Percentiles rank a stretch among this genome's conserved stretches.
phyloP scores from a whole-genome alignment of 2,888 invertebrate genomes.

The Agrochola litura region DNA sequence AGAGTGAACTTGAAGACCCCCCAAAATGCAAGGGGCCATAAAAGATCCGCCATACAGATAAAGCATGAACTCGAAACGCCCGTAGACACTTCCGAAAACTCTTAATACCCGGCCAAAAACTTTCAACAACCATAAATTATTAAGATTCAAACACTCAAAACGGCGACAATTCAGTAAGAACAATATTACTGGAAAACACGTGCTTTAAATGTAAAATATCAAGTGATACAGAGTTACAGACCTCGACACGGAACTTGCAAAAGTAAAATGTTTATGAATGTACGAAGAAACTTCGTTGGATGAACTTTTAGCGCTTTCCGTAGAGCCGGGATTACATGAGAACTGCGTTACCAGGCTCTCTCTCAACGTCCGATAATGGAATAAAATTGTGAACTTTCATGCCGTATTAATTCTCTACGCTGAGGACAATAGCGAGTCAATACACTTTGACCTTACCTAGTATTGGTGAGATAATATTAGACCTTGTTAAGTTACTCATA shows the following conservation, averaged over 20 bases:
- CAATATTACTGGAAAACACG: conserved; percentile 64
- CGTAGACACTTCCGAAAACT: conserved; percentile 49
- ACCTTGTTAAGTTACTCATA: conserved; percentile 25
- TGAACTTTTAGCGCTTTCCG: conserved; percentile 82
- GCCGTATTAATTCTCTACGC: conserved; percentile 73
- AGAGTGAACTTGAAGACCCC: not conserved
- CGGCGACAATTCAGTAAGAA: conserved; percentile 47
- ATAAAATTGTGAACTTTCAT: conserved; percentile 81
- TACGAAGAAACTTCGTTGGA: conserved; percentile 80
- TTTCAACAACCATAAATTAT: conserved; percentile 56
- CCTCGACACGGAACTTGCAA: conserved; percentile 72
- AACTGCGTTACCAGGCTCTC: conserved; percentile 85
- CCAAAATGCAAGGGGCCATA: conserved; percentile 12
- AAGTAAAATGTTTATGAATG: conserved; percentile 89
- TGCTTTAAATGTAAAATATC: conserved; percentile 80
- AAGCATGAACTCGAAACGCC: conserved; percentile 29
- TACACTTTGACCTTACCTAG: conserved; percentile 58
- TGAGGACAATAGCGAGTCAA: conserved; percentile 62
- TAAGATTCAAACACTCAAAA: conserved; percentile 49
- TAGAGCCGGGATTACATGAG: conserved; percentile 84
- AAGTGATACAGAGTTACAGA: conserved; percentile 71
- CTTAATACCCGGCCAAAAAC: conserved; percentile 53
- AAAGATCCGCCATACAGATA: conserved; percentile 48
- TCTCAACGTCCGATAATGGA: conserved; percentile 79
- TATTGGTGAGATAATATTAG: conserved; percentile 11